These are phyloP conservation scores for Trichechus manatus DNA, from an alignment of 2,113 vertebrate genomes.

Conservation along the genomic window DNA sequence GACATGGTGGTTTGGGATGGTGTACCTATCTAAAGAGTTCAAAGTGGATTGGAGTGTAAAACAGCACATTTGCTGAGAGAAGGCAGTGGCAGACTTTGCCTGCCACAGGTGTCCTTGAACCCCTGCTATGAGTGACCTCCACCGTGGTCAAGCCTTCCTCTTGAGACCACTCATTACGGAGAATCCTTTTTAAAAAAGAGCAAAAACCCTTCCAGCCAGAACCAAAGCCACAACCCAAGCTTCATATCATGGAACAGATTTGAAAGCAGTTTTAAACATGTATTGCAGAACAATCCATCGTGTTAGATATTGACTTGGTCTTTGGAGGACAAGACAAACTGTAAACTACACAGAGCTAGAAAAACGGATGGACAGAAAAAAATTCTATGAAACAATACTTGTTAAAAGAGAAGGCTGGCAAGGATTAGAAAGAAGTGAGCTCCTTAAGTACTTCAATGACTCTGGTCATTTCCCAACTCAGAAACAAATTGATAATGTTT, in stretches of 20 bases:
- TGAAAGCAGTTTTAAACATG: constrained; percentile 63
- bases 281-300: constrained; percentile 69
- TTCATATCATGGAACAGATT: constrained; percentile 62
- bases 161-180: not conserved
- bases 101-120: not conserved
- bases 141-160: not conserved
- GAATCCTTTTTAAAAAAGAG: no score
- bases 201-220: no score
- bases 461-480: constrained; percentile 73
- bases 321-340: constrained; percentile 73
- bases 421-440: constrained; percentile 75
- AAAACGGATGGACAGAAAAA: constrained; percentile 84
- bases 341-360: constrained; percentile 75
- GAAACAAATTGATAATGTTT: constrained; percentile 2
- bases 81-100: not conserved
- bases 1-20: not conserved
- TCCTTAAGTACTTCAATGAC: constrained; percentile 74
- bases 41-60: not conserved
- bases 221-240: constrained; percentile 31
- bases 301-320: constrained; percentile 66
- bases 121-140: not conserved
- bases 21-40: not conserved
- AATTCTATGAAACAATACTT: constrained; percentile 82
- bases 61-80: not conserved
- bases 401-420: constrained; percentile 69